These are phyloP conservation scores for Aphrophora alni DNA, from an alignment of 2,888 invertebrate genomes.

Conservation along the genomic window DNA sequence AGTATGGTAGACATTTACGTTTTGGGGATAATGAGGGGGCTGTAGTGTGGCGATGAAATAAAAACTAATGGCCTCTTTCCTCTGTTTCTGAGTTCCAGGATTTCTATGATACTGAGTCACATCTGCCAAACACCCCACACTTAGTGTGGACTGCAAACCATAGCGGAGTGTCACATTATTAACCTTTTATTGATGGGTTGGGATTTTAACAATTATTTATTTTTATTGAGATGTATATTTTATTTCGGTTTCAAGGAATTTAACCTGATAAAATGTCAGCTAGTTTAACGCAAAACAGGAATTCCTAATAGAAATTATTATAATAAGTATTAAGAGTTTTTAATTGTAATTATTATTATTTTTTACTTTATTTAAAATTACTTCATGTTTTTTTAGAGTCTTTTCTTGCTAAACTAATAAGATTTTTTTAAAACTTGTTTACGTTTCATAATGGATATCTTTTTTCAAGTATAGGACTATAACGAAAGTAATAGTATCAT, in stretches of 20 bases:
- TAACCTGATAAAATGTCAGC: background rate
- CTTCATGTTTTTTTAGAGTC: too few species aligned
- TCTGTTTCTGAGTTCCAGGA: slow-evolving; percentile 63
- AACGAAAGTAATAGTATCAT: too few species aligned
- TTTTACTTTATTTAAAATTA: too few species aligned
- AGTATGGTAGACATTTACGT: background rate
- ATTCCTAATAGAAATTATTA: too few species aligned
- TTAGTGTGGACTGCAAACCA: background rate
- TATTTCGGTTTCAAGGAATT: background rate
- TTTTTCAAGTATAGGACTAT: too few species aligned
- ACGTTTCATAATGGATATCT: too few species aligned
- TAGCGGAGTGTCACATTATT: slow-evolving; percentile 22
- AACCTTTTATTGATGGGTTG: slow-evolving; percentile 17
- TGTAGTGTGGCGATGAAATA: slow-evolving; percentile 40
- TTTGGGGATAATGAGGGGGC: slow-evolving; percentile 14
- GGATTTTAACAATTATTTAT: background rate
- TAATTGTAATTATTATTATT: too few species aligned
- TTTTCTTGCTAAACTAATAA: too few species aligned
- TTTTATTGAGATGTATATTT: background rate
- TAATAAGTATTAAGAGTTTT: too few species aligned
- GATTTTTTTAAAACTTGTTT: too few species aligned
- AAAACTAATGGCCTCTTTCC: slow-evolving; percentile 62
- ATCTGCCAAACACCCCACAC: slow-evolving; percentile 25
- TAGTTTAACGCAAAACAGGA: too few species aligned
- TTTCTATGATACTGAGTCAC: slow-evolving; percentile 42